These are phyloP conservation scores for Cotesia congregata DNA, from an alignment of 2,888 invertebrate genomes.

Conservation along the genomic window DNA sequence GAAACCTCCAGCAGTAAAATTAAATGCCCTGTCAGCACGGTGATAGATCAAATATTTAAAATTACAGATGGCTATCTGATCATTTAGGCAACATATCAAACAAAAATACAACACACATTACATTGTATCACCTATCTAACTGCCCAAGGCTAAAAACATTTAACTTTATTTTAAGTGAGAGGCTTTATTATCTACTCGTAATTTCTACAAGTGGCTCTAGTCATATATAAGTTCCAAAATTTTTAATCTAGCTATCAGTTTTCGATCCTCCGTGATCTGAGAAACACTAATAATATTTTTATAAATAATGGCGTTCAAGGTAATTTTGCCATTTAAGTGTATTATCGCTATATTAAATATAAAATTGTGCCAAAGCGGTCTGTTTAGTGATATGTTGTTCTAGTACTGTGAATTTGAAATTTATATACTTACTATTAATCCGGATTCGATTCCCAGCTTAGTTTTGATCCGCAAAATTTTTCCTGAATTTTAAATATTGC, in stretches of 20 bases:
- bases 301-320: constrained; percentile 51
- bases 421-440: no score
- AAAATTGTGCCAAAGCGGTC: no score
- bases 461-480: no score
- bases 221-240: constrained; percentile 48
- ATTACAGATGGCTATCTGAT: constrained; percentile 1
- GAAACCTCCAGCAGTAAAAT: not conserved
- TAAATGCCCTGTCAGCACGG: constrained; percentile 11
- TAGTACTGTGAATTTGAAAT: no score
- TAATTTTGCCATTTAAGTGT: constrained; percentile 20
- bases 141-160: constrained; percentile 27
- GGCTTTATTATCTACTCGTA: constrained; percentile 13
- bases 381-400: no score
- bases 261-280: constrained; percentile 49
- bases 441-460: no score
- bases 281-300: constrained; percentile 29
- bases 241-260: constrained; percentile 49
- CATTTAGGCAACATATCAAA: not conserved
- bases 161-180: constrained; percentile 31
- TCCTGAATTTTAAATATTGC: no score
- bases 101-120: constrained; percentile 18
- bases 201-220: constrained; percentile 26
- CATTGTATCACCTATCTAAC: constrained; percentile 35
- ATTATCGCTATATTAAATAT: no score
- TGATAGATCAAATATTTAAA: constrained; percentile 18